phyloP scores from a whole-genome alignment of 2,888 invertebrate genomes.

The Acleris cristana region DNA sequence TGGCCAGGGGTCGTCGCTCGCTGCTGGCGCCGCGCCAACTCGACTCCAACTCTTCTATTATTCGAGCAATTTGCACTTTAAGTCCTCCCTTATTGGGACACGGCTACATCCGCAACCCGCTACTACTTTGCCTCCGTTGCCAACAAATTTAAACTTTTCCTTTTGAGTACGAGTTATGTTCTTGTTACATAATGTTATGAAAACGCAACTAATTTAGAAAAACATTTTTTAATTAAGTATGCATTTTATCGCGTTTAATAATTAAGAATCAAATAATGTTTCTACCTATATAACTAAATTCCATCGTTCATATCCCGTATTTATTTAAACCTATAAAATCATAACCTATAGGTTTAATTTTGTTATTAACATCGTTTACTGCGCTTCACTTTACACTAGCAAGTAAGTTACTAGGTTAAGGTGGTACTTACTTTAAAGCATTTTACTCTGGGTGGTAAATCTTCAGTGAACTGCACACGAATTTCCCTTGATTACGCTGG shows the following conservation, averaged over 20 bases:
- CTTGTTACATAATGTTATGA: constrained; percentile 6
- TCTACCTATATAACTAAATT: too few species aligned
- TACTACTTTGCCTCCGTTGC: constrained; percentile 15
- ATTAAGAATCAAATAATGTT: too few species aligned
- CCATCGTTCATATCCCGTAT: too few species aligned
- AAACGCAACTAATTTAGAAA: constrained; percentile 4
- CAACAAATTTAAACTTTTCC: constrained; percentile 20
- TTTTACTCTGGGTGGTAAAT: too few species aligned
- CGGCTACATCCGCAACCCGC: constrained; percentile 35
- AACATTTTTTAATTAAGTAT: too few species aligned
- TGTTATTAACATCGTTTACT: too few species aligned
- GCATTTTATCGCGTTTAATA: too few species aligned
- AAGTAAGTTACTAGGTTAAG: too few species aligned
- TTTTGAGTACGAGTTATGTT: constrained; percentile 4
- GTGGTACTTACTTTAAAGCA: too few species aligned
- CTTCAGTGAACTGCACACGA: not conserved
- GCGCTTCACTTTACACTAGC: too few species aligned
- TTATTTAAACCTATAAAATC: too few species aligned
- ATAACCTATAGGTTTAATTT: too few species aligned
- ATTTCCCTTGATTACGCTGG: not conserved
- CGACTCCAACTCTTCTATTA: constrained; percentile 58
- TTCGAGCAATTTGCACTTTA: constrained; percentile 64
- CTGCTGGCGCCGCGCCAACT: constrained; percentile 63
- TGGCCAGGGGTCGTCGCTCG: constrained; percentile 59
- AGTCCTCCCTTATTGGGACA: constrained; percentile 40